These are phyloP conservation scores for Tethya wilhelma DNA, from an alignment of 37 sponge, comb jelly and placozoan genomes.

Conservation along the genomic window DNA sequence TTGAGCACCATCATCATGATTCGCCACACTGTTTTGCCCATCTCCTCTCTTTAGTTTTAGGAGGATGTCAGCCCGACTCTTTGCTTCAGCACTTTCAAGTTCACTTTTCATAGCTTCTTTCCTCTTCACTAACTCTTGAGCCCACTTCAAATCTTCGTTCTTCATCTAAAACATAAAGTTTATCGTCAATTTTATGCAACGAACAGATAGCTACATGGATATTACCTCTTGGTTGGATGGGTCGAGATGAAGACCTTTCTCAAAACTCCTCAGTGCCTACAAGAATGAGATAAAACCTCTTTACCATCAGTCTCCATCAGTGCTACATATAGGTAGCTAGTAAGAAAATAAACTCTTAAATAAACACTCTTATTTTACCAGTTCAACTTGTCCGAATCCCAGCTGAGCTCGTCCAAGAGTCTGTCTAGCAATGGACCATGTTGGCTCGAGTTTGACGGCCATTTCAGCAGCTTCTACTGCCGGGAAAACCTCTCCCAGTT, in stretches of 20 bases:
- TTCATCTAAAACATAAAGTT: too few species aligned
- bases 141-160: constrained; percentile 68
- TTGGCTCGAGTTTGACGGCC: constrained; percentile 57
- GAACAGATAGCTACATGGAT: neutral
- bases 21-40: too few species aligned
- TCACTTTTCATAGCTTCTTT: constrained; percentile 5
- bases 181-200: neutral
- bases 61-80: neutral
- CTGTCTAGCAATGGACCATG: constrained; percentile 76
- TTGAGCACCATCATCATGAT: too few species aligned
- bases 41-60: too few species aligned
- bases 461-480: constrained; percentile 87
- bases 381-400: constrained; percentile 84
- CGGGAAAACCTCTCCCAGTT: constrained; percentile 85
- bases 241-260: constrained; percentile 85
- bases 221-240: constrained; percentile 70
- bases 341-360: neutral
- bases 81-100: neutral
- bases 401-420: constrained; percentile 92
- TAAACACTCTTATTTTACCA: constrained; percentile 48
- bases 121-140: constrained; percentile 47
- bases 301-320: neutral
- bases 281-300: neutral
- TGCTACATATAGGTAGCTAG: too few species aligned
- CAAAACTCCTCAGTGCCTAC: constrained; percentile 78